phyloP scores from a whole-genome alignment of 2,113 vertebrate genomes.

The Aptenodytes patagonicus region DNA sequence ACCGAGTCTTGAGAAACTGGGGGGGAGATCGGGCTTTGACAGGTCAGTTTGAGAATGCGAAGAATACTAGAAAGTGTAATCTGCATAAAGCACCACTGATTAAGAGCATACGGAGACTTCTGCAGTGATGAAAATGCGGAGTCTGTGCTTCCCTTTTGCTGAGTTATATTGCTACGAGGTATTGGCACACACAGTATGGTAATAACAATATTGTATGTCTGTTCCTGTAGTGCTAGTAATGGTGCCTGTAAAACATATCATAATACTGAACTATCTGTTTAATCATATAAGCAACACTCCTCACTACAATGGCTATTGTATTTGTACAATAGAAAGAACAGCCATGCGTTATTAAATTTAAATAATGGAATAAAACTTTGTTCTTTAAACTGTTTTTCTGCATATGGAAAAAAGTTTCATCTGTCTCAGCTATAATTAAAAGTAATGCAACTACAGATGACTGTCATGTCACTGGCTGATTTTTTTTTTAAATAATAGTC shows the following conservation, averaged over 20 bases:
- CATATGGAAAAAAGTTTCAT: neutral
- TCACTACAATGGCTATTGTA: constrained; percentile 24
- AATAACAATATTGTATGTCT: constrained; percentile 33
- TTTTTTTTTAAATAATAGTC: neutral
- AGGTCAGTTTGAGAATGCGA: neutral
- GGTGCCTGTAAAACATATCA: constrained; percentile 38
- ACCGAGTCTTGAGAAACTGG: neutral
- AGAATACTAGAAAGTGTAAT: neutral
- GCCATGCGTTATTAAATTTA: neutral
- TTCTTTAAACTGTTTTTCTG: neutral
- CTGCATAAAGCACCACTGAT: neutral
- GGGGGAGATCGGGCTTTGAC: neutral
- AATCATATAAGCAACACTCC: constrained; percentile 9
- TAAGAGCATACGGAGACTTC: neutral
- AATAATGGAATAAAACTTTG: constrained; percentile 17
- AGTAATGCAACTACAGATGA: neutral
- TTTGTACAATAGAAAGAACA: constrained; percentile 1
- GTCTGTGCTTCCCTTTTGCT: neutral
- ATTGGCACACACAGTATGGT: neutral
- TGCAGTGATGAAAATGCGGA: neutral
- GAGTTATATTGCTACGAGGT: neutral
- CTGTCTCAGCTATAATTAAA: constrained; percentile 1
- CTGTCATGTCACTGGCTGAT: neutral
- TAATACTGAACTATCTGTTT: constrained; percentile 16
- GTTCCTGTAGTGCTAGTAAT: neutral